Conservation (phyloP, 1,140 invertebrate genomes). For the Carcinoscorpius rotundicauda region DNA sequence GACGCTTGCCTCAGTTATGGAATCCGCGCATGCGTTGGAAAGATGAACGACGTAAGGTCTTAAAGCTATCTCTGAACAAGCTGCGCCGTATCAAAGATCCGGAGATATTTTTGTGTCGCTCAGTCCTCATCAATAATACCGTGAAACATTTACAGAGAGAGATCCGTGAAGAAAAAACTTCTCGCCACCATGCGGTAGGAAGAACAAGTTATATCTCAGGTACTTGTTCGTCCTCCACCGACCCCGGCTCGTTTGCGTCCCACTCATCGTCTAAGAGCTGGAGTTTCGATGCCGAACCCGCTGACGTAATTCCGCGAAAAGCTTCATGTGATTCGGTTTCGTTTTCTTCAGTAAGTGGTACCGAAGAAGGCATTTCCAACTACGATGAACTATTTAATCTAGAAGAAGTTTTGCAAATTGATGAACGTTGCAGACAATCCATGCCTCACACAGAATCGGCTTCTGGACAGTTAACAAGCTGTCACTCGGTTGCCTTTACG, state of each 20-base stretch:
- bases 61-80: constrained; percentile 76
- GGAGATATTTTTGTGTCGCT: constrained; percentile 70
- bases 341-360: no score
- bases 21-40: constrained; percentile 33
- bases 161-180: constrained; percentile 14
- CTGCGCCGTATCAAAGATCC: constrained; percentile 78
- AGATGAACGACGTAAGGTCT: constrained; percentile 55
- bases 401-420: no score
- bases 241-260: no score
- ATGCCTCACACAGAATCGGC: no score
- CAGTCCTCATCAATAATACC: constrained; percentile 82
- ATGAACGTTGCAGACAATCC: no score
- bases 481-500: no score
- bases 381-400: no score
- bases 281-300: background rate
- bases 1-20: constrained; percentile 16
- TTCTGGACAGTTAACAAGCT: no score
- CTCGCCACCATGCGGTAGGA: no score
- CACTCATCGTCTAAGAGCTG: background rate
- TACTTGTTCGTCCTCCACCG: no score
- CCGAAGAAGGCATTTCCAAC: no score
- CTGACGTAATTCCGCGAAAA: background rate
- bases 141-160: constrained; percentile 57
- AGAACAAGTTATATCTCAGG: no score
- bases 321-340: background rate